Conservation (phyloP, 2,888 invertebrate genomes). For the Drosophila helvetica region DNA sequence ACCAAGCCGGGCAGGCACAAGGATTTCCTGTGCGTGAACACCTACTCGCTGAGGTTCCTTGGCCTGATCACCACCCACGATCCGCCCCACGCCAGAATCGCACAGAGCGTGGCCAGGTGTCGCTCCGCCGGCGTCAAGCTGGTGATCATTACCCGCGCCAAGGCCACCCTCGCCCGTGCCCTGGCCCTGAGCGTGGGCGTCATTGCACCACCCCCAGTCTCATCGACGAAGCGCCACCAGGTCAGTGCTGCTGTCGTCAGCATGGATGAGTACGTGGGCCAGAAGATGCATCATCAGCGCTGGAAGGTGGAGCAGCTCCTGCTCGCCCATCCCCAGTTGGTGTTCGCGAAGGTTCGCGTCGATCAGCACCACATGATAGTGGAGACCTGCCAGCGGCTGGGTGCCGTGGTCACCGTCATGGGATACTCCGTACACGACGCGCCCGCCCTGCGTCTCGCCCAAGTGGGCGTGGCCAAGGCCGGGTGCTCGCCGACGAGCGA, state of each 20-base stretch:
- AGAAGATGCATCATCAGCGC: conserved; percentile 47
- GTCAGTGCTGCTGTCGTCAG: conserved; percentile 46
- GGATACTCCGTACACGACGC: conserved; percentile 51
- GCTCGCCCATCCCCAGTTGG: conserved; percentile 43
- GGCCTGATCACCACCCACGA: conserved; percentile 53
- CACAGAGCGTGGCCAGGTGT: conserved; percentile 36
- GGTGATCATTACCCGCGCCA: conserved; percentile 30
- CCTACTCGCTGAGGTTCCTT: conserved; percentile 39
- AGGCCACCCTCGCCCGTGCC: conserved; percentile 14
- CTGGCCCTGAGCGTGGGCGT: conserved; percentile 56
- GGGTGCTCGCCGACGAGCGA: conserved; percentile 36
- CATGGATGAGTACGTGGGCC: conserved; percentile 35
- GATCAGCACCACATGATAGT: conserved; percentile 53
- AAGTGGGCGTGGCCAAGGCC: conserved; percentile 50
- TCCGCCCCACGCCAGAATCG: conserved; percentile 37
- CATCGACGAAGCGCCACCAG: not conserved
- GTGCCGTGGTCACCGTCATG: conserved; percentile 58
- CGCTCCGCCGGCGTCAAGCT: conserved; percentile 64
- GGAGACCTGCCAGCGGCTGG: conserved; percentile 54
- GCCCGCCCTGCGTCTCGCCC: conserved; percentile 31
- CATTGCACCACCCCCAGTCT: not conserved
- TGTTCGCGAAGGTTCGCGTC: conserved; percentile 40
- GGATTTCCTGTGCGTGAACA: conserved; percentile 25
- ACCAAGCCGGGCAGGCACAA: not conserved
- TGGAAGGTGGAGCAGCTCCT: conserved; percentile 43